phyloP scores from a whole-genome alignment of 2,888 invertebrate species.

The Vesta saturnalis region DNA sequence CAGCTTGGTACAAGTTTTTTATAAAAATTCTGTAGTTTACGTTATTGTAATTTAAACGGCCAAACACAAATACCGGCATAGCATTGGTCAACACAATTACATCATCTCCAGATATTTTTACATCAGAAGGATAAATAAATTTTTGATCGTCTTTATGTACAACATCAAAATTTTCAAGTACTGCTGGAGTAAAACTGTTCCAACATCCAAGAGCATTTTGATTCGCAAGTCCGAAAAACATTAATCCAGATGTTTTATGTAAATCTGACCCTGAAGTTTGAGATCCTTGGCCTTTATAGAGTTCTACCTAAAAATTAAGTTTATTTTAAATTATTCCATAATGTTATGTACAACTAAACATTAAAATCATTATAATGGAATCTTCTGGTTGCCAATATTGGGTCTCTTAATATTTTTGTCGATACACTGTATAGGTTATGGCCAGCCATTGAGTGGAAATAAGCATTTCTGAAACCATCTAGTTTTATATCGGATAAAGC shows the following conservation, averaged over 20 bases:
- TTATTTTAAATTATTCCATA: neutral
- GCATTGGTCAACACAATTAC: constrained; percentile 76
- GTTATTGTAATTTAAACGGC: constrained; percentile 67
- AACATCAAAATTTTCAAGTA: constrained; percentile 64
- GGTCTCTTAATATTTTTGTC: constrained; percentile 69
- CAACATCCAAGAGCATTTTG: constrained; percentile 80
- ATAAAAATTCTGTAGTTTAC: constrained; percentile 74
- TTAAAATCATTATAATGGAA: constrained; percentile 67
- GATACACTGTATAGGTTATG: constrained; percentile 76
- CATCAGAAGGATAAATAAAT: constrained; percentile 78
- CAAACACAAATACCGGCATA: constrained; percentile 74
- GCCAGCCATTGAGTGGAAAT: constrained; percentile 83
- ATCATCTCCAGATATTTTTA: constrained; percentile 70
- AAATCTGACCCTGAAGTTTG: constrained; percentile 78
- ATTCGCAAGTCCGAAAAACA: constrained; percentile 78
- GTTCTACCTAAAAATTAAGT: constrained; percentile 62
- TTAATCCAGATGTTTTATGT: constrained; percentile 68
- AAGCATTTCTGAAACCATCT: constrained; percentile 71
- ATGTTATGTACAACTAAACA: constrained; percentile 50
- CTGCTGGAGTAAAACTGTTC: constrained; percentile 66
- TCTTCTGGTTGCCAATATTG: constrained; percentile 64
- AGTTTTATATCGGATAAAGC: constrained; percentile 66
- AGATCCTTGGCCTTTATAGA: constrained; percentile 70
- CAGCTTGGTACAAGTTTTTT: constrained; percentile 58
- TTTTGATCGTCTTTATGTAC: constrained; percentile 68